Evolutionary conservation across 2,797 vertebrate genomes (phyloP), one percentile per base, ranked within the genome.

Genomic region (Allobates femoralis): DNA sequence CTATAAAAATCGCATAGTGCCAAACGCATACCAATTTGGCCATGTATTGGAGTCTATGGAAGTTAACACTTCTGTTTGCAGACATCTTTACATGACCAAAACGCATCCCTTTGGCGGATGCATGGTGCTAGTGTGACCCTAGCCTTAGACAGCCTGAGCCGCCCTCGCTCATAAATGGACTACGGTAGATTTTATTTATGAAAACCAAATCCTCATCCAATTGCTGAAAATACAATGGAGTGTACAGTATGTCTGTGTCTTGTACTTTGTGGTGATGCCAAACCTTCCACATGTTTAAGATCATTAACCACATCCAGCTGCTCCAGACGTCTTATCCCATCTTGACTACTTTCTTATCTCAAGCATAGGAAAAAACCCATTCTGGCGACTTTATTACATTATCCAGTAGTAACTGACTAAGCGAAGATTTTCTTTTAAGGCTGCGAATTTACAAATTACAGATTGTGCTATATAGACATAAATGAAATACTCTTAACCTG

Each of bases 401-500:
- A 73, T 41, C 34, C 34, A n/a, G 37, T 19, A 46, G 37, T 46
- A 46, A 41, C 34, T 46, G 69, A 46, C 21, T 79, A 41, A 79
- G 34, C 23, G 16, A 34, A 79, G 21, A n/a, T n/a, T 55, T 60
- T 34, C 51, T 56, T 56, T n/a, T n/a, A n/a, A 46, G 69, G 37
- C 32, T 37, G 76, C 37, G 14, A 37, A 37, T 77, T n/a, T 37
- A 37, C n/a, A 78, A 58, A 23, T 58, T 32, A 60, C 53, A 60
- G 50, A 76, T 76, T 55, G 8, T 53, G 74, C 51, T 76, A 55
- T 7, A 76, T 76, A 76, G 21, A 46, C 69, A 73, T 46, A 79
- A 50, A 80, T 80, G 15, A 64, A 64, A 66, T 46, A 46, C 58
- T 62, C 37, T 46, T 66, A 64, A 64, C 78, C 37, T 50, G 78